A percentile compares a stretch with the other conserved stretches of the same genome.
Evolutionary conservation across 1,140 invertebrate genomes (phyloP).

Genomic region (Aleiodes sp.): DNA sequence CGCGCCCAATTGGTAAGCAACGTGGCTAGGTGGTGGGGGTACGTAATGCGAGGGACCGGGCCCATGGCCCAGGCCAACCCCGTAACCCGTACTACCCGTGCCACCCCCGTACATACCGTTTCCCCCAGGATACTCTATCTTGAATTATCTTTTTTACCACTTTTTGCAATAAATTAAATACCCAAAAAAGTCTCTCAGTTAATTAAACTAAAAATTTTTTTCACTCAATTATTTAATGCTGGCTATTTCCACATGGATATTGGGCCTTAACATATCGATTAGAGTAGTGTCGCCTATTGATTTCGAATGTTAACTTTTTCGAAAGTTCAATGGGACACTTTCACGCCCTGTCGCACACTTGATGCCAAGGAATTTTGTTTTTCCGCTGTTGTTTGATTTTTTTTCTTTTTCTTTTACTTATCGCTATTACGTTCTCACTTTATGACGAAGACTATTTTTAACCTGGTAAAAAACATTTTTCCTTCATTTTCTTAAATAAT

Average conservation of each 20-base stretch:
- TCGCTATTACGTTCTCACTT: not conserved
- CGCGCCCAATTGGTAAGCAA: constrained; percentile 57
- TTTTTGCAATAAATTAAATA: not conserved
- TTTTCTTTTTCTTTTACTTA: not conserved
- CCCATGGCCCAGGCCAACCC: constrained; percentile 55
- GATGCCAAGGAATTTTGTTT: not conserved
- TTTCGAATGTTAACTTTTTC: not conserved
- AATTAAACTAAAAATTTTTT: too few relatives aligned
- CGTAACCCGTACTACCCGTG: constrained; percentile 56
- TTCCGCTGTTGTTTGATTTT: not conserved
- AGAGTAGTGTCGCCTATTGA: not conserved
- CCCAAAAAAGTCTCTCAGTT: too few relatives aligned
- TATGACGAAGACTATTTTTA: constrained; percentile 19
- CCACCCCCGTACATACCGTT: constrained; percentile 67
- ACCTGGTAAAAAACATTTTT: constrained; percentile 26
- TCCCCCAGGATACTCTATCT: constrained; percentile 63
- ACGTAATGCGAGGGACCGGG: constrained; percentile 67
- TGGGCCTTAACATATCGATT: not conserved
- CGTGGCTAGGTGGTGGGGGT: constrained; percentile 61
- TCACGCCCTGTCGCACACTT: not conserved
- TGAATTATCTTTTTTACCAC: constrained; percentile 37
- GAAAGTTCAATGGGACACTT: not conserved
- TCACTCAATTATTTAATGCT: not conserved
- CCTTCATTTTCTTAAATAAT: not conserved
- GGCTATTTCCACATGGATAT: not conserved